Conservation (phyloP, 1,140 invertebrate genomes). For the Scylla paramamosain region DNA sequence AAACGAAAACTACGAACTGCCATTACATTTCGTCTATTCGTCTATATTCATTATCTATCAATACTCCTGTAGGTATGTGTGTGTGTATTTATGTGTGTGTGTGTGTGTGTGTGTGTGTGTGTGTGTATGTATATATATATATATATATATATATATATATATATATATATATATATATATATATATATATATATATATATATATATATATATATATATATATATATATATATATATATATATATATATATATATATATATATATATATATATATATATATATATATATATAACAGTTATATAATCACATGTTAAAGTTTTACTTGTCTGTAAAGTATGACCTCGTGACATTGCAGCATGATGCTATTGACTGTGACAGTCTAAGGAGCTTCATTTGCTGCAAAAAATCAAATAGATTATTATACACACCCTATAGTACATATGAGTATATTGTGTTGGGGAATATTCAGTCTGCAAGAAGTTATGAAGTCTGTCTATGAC, state of each 20-base stretch:
- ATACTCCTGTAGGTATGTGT: not conserved
- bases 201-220: slow-evolving; percentile 38
- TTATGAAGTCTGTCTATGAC: no score
- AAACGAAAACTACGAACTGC: not conserved
- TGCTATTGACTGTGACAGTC: no score
- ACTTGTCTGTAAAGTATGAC: not conserved
- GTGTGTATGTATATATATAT: not conserved
- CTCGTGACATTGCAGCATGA: not conserved
- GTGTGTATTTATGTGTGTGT: not conserved
- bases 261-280: slow-evolving; percentile 15
- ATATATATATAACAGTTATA: not conserved
- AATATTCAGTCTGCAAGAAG: no score
- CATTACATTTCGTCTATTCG: not conserved
- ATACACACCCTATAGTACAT: no score
- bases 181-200: not conserved
- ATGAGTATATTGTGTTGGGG: no score
- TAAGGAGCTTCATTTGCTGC: no score
- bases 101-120: not conserved
- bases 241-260: slow-evolving; percentile 29
- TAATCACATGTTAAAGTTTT: not conserved
- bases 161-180: not conserved
- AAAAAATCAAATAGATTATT: no score
- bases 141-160: slow-evolving; percentile 12
- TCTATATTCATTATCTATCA: not conserved
- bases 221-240: slow-evolving; percentile 48